Conservation (phyloP, 2,888 invertebrate genomes). For the Lasioglossum zephyrum region DNA sequence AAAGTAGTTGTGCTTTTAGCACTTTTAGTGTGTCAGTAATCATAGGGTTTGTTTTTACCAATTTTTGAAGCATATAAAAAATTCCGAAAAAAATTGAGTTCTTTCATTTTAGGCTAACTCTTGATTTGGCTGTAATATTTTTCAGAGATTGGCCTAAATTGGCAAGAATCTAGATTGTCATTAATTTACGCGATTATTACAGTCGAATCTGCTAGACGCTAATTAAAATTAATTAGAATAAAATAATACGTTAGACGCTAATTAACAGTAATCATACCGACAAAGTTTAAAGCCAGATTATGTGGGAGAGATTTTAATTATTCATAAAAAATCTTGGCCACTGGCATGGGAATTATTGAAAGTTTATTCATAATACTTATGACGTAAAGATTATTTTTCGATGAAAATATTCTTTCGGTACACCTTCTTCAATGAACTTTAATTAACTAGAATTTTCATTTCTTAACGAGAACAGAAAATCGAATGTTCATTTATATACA, state of each 20-base stretch:
- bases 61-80: not conserved
- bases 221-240: not conserved
- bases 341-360: not conserved
- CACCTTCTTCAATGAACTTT: too few species aligned
- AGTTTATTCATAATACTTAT: not conserved
- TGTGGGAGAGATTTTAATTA: not conserved
- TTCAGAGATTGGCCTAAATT: not conserved
- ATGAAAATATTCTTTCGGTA: not conserved
- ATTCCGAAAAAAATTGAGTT: not conserved
- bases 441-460: not conserved
- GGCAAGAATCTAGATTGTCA: not conserved
- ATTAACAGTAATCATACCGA: not conserved
- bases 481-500: not conserved
- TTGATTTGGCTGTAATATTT: not conserved
- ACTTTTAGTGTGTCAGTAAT: slow-evolving; percentile 51
- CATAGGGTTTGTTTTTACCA: not conserved
- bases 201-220: not conserved
- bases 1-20: slow-evolving; percentile 53
- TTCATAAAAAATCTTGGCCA: not conserved
- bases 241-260: not conserved
- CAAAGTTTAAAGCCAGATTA: not conserved
- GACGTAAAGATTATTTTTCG: not conserved
- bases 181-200: not conserved
- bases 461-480: slow-evolving; percentile 5
- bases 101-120: not conserved